Evolutionary conservation across 2,113 vertebrate genomes (phyloP).

Genomic region (Eulemur macaco): DNA sequence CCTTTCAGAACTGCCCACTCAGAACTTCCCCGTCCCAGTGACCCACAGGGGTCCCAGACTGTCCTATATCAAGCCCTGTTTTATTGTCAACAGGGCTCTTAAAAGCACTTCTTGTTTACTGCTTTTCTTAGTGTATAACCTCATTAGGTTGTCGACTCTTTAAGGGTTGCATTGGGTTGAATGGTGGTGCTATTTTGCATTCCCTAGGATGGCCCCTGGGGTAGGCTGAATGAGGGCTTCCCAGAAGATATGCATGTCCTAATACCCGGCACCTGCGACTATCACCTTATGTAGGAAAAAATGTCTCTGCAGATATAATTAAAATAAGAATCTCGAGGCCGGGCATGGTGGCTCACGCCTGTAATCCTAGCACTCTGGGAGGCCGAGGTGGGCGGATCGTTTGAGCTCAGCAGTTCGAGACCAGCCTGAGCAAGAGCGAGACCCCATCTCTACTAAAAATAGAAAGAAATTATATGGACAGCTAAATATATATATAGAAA

Average conservation of each 20-base stretch:
- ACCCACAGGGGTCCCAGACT: too few relatives aligned
- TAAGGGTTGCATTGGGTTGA: neutral
- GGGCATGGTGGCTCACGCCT: too few relatives aligned
- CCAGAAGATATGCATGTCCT: neutral
- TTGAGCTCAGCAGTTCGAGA: too few relatives aligned
- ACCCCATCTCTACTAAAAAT: too few relatives aligned
- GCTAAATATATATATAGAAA: too few relatives aligned
- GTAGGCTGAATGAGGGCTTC: neutral
- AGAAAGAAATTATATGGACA: too few relatives aligned
- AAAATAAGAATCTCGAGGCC: neutral
- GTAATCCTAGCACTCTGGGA: too few relatives aligned
- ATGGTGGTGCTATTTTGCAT: neutral
- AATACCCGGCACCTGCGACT: neutral
- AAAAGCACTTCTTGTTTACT: neutral
- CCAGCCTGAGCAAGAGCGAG: too few relatives aligned
- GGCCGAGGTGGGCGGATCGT: too few relatives aligned
- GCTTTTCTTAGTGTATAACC: neutral
- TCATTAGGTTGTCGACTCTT: neutral
- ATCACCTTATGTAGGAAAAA: neutral
- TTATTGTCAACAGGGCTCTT: neutral
- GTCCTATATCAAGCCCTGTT: too few relatives aligned
- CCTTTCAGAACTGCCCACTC: neutral
- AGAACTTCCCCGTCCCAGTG: neutral
- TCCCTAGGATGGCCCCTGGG: neutral
- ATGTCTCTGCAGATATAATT: neutral